phyloP scores from a whole-genome alignment of 2,888 invertebrate species.

The Patella pellucida region DNA sequence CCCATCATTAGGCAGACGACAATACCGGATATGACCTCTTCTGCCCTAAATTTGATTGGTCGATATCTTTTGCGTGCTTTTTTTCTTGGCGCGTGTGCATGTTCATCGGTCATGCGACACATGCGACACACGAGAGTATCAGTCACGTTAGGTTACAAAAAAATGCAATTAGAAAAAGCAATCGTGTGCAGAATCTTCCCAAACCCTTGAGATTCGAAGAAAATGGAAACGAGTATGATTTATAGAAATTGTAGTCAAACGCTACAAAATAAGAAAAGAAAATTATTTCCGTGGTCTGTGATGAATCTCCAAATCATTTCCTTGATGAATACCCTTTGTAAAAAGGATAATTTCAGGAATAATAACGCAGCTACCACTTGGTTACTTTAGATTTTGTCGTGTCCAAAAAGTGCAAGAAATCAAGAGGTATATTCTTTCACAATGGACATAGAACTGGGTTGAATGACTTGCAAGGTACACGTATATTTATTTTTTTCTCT shows the following conservation, averaged over 20 bases:
- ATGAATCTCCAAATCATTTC: no score
- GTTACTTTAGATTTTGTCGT: no score
- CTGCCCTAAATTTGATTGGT: background rate
- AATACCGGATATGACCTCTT: constrained; percentile 10
- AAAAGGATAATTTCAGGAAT: no score
- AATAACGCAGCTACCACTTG: no score
- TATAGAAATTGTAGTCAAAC: background rate
- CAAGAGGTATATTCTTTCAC: no score
- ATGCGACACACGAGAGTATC: background rate
- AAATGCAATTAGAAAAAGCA: constrained; percentile 11
- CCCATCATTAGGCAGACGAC: constrained; percentile 10
- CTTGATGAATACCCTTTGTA: no score
- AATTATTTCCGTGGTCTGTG: no score
- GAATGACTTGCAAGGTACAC: no score
- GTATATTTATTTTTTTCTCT: no score
- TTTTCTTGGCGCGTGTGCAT: background rate
- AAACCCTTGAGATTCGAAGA: background rate
- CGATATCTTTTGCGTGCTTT: constrained; percentile 1
- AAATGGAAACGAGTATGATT: constrained; percentile 7
- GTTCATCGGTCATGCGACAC: constrained; percentile 1
- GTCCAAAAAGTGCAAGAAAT: no score
- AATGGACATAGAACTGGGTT: no score
- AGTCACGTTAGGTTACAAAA: background rate
- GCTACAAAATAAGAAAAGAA: no score
- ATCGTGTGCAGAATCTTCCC: constrained; percentile 2